Evolutionary conservation across 2,888 invertebrate genomes (phyloP).

Genomic region (Panopea generosa): DNA sequence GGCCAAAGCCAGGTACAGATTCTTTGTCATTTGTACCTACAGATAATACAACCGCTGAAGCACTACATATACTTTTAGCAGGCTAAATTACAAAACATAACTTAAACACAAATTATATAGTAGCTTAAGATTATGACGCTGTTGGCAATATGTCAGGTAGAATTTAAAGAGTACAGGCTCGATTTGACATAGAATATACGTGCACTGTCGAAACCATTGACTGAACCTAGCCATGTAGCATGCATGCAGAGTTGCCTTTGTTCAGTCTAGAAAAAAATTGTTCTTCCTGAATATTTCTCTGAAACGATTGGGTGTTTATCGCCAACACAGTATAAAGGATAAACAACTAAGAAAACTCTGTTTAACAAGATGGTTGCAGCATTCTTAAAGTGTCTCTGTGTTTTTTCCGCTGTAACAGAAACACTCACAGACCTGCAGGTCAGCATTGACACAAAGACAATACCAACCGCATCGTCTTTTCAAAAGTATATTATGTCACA

Average conservation of each 20-base stretch:
- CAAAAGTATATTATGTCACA: conserved; percentile 16
- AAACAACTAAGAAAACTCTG: conserved; percentile 7
- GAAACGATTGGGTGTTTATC: conserved; percentile 6
- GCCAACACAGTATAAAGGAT: conserved; percentile 1
- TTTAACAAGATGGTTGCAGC: conserved; percentile 19
- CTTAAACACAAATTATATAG: conserved; percentile 13
- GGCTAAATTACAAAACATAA: conserved; percentile 16
- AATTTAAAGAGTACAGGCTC: conserved; percentile 25
- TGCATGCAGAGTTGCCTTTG: conserved; percentile 18
- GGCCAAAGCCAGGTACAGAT: background rate
- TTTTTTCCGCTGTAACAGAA: conserved; percentile 7
- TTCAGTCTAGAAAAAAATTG: conserved; percentile 12
- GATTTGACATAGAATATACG: conserved; percentile 6
- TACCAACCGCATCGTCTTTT: conserved; percentile 20
- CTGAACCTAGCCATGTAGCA: conserved; percentile 34
- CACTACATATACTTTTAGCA: conserved; percentile 3
- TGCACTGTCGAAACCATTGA: conserved; percentile 20
- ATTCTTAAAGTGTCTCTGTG: background rate
- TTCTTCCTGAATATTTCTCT: conserved; percentile 16
- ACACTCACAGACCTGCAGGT: conserved; percentile 8
- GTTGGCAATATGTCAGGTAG: conserved; percentile 26
- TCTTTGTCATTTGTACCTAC: conserved; percentile 27
- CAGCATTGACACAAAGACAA: conserved; percentile 4
- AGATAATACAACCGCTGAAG: conserved; percentile 13
- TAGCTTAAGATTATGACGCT: conserved; percentile 30